Evolutionary conservation across 1,140 invertebrate species (phyloP).

Genomic region (Drosophila truncata): DNA sequence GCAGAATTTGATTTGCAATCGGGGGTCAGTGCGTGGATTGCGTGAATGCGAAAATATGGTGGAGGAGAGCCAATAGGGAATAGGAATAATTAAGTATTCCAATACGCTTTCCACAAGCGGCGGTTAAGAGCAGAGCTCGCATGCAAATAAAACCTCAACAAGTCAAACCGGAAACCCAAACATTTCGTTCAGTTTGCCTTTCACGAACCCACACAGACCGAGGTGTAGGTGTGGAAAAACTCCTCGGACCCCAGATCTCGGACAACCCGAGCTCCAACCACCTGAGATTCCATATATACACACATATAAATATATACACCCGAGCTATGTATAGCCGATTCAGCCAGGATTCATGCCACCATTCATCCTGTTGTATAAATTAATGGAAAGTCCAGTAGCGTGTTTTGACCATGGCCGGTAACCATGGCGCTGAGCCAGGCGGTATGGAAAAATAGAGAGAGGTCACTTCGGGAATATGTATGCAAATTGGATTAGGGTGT

Average conservation of each 20-base stretch:
- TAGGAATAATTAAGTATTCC: slow-evolving; percentile 74
- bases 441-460: slow-evolving; percentile 57
- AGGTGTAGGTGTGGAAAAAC: slow-evolving; percentile 39
- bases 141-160: slow-evolving; percentile 82
- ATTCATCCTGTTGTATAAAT: slow-evolving; percentile 64
- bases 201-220: slow-evolving; percentile 21
- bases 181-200: slow-evolving; percentile 58
- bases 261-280: slow-evolving; percentile 31
- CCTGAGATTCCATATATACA: slow-evolving; percentile 28
- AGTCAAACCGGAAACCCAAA: slow-evolving; percentile 74
- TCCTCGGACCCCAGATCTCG: slow-evolving; percentile 18
- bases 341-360: slow-evolving; percentile 43
- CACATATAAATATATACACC: background rate
- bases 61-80: slow-evolving; percentile 63
- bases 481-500: slow-evolving; percentile 68
- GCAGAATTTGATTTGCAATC: slow-evolving; percentile 64
- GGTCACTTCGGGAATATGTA: slow-evolving; percentile 62
- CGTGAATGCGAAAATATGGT: slow-evolving; percentile 64
- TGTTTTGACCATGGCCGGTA: slow-evolving; percentile 74
- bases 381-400: slow-evolving; percentile 78
- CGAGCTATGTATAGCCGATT: slow-evolving; percentile 13
- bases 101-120: slow-evolving; percentile 38
- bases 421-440: slow-evolving; percentile 63
- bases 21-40: slow-evolving; percentile 52
- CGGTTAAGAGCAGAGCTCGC: slow-evolving; percentile 39